Percentiles rank a stretch among this genome's conserved stretches.
phyloP scores from a whole-genome alignment of 2,888 invertebrate genomes.

The Lycaena phlaeas region DNA sequence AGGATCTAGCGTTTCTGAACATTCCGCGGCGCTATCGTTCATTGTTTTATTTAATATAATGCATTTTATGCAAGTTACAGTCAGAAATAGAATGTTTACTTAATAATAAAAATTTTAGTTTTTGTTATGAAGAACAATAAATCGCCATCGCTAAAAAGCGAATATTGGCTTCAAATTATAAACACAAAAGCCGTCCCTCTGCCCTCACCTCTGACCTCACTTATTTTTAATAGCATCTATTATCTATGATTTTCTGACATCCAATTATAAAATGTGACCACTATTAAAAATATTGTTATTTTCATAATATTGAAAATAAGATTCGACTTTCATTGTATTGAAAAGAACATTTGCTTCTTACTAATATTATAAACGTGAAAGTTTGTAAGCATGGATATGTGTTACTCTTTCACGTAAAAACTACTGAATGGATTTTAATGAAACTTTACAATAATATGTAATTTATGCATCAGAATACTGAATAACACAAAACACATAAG shows the following conservation, averaged over 20 bases:
- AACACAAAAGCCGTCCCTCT: conserved; percentile 7
- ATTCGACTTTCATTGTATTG: too few relatives aligned
- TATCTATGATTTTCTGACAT: neutral
- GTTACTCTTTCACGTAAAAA: too few relatives aligned
- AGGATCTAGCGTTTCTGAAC: conserved; percentile 83
- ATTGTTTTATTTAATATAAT: conserved; percentile 54
- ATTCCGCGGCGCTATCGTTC: conserved; percentile 74
- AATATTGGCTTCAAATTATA: conserved; percentile 19
- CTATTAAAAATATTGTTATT: too few relatives aligned
- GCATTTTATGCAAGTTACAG: conserved; percentile 41
- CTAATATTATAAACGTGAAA: too few relatives aligned
- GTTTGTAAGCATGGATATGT: too few relatives aligned
- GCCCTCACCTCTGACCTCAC: neutral
- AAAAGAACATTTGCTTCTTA: too few relatives aligned
- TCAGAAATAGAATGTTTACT: conserved; percentile 24
- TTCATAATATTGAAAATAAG: too few relatives aligned
- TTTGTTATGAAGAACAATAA: conserved; percentile 12
- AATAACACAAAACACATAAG: too few relatives aligned
- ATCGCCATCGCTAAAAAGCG: conserved; percentile 24
- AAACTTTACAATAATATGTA: too few relatives aligned
- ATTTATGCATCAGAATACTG: too few relatives aligned
- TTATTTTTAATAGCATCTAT: neutral
- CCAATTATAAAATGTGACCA: too few relatives aligned
- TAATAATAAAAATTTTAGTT: conserved; percentile 14
- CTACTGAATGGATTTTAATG: too few relatives aligned